Evolutionary conservation across 1,140 invertebrate genomes (phyloP).

Genomic region (Aradophagus sp.): DNA sequence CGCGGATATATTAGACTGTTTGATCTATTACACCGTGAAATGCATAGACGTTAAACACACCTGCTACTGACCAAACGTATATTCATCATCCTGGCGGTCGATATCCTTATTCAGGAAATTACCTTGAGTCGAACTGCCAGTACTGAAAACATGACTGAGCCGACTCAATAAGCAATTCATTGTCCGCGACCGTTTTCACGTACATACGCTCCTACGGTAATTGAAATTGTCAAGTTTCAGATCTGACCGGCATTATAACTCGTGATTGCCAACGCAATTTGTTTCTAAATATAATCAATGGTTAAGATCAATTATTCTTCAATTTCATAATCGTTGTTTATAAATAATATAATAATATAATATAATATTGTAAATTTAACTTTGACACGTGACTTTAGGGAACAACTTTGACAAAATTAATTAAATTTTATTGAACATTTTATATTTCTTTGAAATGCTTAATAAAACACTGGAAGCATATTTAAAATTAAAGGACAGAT

Average conservation of each 20-base stretch:
- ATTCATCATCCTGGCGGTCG: slow-evolving; percentile 48
- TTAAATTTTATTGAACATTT: too few species aligned
- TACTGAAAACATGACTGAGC: slow-evolving; percentile 61
- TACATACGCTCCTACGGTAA: slow-evolving; percentile 10
- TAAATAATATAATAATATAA: too few species aligned
- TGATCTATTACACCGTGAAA: slow-evolving; percentile 65
- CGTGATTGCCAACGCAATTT: background rate
- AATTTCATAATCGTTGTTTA: too few species aligned
- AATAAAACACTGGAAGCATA: too few species aligned
- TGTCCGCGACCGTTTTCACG: slow-evolving; percentile 28
- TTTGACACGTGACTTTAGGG: too few species aligned
- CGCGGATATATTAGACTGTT: slow-evolving; percentile 45
- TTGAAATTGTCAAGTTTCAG: slow-evolving; percentile 3
- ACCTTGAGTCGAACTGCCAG: slow-evolving; percentile 36
- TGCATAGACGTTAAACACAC: slow-evolving; percentile 64
- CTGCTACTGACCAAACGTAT: slow-evolving; percentile 60
- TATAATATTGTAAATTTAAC: too few species aligned
- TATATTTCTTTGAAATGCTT: too few species aligned
- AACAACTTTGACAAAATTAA: too few species aligned
- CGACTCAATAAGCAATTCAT: slow-evolving; percentile 48
- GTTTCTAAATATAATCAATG: too few species aligned
- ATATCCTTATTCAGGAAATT: slow-evolving; percentile 66
- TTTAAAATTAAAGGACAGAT: too few species aligned
- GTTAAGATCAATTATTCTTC: too few species aligned
- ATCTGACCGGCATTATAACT: slow-evolving; percentile 4